Evolutionary conservation across 2,113 vertebrate genomes (phyloP).

Genomic region (Abramis brama): DNA sequence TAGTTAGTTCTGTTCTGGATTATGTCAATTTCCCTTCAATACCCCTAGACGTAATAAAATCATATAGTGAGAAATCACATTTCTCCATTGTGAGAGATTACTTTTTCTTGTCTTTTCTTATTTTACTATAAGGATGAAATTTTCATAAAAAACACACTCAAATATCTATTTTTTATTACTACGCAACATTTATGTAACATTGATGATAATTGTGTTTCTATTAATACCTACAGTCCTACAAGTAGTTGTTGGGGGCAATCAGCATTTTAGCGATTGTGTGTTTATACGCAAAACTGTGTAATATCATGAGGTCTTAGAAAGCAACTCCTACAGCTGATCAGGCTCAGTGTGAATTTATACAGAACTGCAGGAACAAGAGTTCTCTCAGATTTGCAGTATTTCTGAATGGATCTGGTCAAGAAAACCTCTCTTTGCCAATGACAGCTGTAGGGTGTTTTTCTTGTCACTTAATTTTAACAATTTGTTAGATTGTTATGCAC

Average conservation of each 20-base stretch:
- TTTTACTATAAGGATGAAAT: background rate
- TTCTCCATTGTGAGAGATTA: background rate
- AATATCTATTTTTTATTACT: background rate
- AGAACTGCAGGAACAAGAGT: background rate
- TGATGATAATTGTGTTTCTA: background rate
- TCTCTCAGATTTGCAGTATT: background rate
- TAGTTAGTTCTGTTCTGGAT: no score
- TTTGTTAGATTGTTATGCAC: background rate
- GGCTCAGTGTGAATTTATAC: background rate
- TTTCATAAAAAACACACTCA: background rate
- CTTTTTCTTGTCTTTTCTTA: no score
- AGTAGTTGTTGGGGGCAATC: background rate
- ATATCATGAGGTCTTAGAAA: slow-evolving; percentile 4
- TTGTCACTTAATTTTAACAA: background rate
- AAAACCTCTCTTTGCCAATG: background rate
- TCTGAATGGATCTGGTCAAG: background rate
- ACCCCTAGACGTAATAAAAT: no score
- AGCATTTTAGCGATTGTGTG: background rate
- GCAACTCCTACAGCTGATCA: background rate
- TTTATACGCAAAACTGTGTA: background rate
- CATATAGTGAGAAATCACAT: no score
- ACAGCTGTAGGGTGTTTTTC: background rate
- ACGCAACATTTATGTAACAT: background rate
- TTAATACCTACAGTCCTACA: background rate
- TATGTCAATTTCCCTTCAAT: no score